Base-by-base conservation (phyloP, 2,888 invertebrate species). In the Bimastos eiseni region DNA sequence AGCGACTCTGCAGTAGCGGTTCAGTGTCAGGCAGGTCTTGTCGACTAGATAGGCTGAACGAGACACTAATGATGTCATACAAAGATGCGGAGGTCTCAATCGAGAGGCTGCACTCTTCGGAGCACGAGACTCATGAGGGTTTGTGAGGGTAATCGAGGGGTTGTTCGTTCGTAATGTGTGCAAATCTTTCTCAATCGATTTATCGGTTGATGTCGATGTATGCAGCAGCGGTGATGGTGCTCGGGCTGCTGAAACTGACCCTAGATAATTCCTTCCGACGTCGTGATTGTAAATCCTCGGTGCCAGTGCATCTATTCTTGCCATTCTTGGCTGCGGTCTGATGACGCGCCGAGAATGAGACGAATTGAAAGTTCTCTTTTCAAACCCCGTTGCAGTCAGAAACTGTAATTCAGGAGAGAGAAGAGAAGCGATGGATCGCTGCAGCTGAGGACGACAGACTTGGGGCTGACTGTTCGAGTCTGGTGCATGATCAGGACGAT, bases 41-140 rank as follows among this genome's bases (percentile, higher is more conserved):
- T 44, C 41, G 89, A 89, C 44, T 49, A 89, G 89, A 30, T 41
- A 89, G 49, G 89, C 89, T 17, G 89, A 89, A 8, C 89, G 37
- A 89, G 41, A 41, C 44, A 70, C 70, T 70, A 70, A 70, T n/a
- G 70, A 70, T n/a, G 70, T 70, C 70, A 70, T 70, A 13, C 70
- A 70, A 70, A 70, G 70, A n/a, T 70, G 70, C 30, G 70, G 70
- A 70, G 70, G 70, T 38, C 89, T 89, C 19, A 49, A 2, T 89
- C 89, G 44, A 89, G 89, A 24, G 30, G n/a, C 38, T 21, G 33
- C 6, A 33, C 33, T 34, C 44, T 49, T 44, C 24, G 41, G 36
- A 38, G 33, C 21, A 89, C 34, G 44, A 89, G 49, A 41, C 41
- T 19, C 38, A 38, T 11, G 49, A 24, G n/a, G 70, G 70, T n/a